phyloP scores from a whole-genome alignment of 2,113 vertebrate genomes.

The Nibea albiflora region DNA sequence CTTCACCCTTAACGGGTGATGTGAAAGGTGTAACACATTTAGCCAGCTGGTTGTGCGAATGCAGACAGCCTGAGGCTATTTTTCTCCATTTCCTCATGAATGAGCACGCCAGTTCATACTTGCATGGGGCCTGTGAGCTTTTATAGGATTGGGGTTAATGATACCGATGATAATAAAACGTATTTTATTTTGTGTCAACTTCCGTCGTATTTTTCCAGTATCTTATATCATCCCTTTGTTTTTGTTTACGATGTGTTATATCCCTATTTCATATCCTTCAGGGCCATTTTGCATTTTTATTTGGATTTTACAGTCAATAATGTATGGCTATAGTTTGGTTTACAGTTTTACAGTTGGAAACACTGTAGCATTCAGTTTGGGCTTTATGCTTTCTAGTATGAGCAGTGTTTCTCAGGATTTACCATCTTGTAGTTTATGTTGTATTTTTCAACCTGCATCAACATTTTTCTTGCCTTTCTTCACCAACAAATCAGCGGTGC shows the following conservation, averaged over 20 bases:
- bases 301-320: slow-evolving; percentile 12
- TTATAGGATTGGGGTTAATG: slow-evolving; percentile 28
- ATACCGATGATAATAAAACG: slow-evolving; percentile 14
- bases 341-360: neutral
- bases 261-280: neutral
- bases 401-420: neutral
- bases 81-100: slow-evolving; percentile 48
- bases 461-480: neutral
- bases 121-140: slow-evolving; percentile 12
- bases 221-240: neutral
- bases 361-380: slow-evolving; percentile 1
- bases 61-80: slow-evolving; percentile 46
- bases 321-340: neutral
- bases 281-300: neutral
- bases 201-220: neutral
- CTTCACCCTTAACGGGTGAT: slow-evolving; percentile 26
- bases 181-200: neutral
- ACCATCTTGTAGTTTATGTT: neutral
- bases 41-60: slow-evolving; percentile 49
- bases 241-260: neutral
- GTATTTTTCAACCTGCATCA: neutral
- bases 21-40: slow-evolving; percentile 57
- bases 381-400: neutral
- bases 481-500: slow-evolving; percentile 3
- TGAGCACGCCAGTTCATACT: slow-evolving; percentile 29